Evolutionary conservation across 2,797 vertebrate genomes (phyloP).

Genomic region (Momotus momota): DNA sequence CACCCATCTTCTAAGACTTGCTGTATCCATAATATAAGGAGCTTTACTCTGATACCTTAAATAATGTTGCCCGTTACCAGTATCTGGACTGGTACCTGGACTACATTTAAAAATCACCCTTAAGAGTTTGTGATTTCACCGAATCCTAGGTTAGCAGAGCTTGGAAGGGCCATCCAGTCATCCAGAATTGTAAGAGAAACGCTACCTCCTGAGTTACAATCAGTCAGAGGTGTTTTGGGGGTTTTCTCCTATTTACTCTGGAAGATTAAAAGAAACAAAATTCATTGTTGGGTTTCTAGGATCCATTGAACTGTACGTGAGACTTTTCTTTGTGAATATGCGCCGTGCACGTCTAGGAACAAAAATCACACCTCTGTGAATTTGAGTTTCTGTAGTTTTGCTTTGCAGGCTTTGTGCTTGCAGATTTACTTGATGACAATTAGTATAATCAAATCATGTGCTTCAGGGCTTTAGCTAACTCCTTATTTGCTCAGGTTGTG

Average conservation of each 20-base stretch:
- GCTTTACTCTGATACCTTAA: background rate
- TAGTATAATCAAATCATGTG: background rate
- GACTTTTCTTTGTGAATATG: background rate
- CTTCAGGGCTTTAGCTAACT: background rate
- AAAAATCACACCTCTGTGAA: background rate
- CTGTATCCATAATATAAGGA: background rate
- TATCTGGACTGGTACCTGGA: background rate
- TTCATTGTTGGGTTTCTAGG: background rate
- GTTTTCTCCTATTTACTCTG: background rate
- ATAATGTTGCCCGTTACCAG: background rate
- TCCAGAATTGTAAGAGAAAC: background rate
- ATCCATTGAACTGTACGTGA: background rate
- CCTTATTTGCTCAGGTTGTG: background rate
- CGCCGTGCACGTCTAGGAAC: background rate
- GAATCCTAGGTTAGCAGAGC: background rate
- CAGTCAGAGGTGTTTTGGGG: background rate
- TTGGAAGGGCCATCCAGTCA: background rate
- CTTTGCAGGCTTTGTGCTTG: background rate
- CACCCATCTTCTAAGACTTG: background rate
- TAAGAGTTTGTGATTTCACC: background rate
- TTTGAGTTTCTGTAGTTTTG: background rate
- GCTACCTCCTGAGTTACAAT: background rate
- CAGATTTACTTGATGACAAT: slow-evolving; percentile 17
- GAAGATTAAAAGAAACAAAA: background rate
- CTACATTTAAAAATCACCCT: background rate